Evolutionary conservation across 2,797 vertebrate species (phyloP).

Genomic region (Cossypha dichroa): DNA sequence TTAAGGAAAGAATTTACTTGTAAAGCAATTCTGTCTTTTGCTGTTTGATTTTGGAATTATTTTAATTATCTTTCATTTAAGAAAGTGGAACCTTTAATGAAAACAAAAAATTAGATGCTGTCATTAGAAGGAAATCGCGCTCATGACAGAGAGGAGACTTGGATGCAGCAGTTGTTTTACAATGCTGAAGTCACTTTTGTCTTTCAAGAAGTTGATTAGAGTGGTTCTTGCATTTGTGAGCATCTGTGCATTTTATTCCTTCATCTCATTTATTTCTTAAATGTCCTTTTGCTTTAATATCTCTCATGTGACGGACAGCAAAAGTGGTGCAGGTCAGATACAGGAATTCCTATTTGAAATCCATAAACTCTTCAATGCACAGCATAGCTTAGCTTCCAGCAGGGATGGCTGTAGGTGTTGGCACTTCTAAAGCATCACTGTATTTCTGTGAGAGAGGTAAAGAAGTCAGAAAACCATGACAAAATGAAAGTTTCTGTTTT

Average conservation of each 20-base stretch:
- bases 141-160: neutral
- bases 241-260: neutral
- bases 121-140: neutral
- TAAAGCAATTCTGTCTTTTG: neutral
- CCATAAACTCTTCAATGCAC: neutral
- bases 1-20: neutral
- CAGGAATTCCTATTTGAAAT: neutral
- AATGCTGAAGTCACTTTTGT: neutral
- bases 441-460: neutral
- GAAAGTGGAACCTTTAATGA: neutral
- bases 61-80: constrained; percentile 18
- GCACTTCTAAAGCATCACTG: neutral
- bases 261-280: neutral
- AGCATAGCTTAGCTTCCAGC: neutral
- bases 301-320: neutral
- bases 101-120: neutral
- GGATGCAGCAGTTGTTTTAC: neutral
- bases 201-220: neutral
- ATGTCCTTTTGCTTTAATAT: neutral
- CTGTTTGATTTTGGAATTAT: neutral
- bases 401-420: neutral
- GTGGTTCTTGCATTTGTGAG: neutral
- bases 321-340: neutral
- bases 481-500: neutral
- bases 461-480: accelerated